These are phyloP conservation scores for Drosophila obscura DNA, from an alignment of 1,140 invertebrate genomes.

Conservation along the genomic window DNA sequence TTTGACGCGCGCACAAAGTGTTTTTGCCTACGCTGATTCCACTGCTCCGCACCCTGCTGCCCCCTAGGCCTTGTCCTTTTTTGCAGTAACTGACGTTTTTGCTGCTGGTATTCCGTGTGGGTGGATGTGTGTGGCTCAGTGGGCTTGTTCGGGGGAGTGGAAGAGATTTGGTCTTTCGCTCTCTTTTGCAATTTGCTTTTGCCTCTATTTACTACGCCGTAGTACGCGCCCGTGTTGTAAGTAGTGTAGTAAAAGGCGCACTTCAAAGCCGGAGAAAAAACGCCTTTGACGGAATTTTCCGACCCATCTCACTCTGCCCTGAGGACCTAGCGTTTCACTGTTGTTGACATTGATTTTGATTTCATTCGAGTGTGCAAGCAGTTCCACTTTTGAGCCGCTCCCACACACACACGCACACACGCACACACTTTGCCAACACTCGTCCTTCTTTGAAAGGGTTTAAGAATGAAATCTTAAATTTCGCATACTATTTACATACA, in stretches of 20 bases:
- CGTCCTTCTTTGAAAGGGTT: background rate
- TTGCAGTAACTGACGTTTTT: conserved; percentile 56
- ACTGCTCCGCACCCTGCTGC: background rate
- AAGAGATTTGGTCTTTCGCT: conserved; percentile 19
- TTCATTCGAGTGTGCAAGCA: conserved; percentile 49
- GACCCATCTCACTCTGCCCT: conserved; percentile 9
- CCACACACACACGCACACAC: conserved; percentile 22
- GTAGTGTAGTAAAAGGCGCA: conserved; percentile 50
- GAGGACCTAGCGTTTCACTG: conserved; percentile 52
- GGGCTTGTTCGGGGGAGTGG: no score
- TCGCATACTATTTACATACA: no score
- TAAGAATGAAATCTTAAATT: no score
- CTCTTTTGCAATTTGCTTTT: conserved; percentile 49
- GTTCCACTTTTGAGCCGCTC: conserved; percentile 10
- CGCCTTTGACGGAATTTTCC: conserved; percentile 49
- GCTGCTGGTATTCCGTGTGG: conserved; percentile 36
- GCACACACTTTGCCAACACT: conserved; percentile 13
- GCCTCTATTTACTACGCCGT: conserved; percentile 62
- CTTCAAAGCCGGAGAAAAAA: conserved; percentile 44
- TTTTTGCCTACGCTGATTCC: conserved; percentile 49
- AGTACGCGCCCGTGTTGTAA: conserved; percentile 51
- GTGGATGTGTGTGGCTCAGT: conserved; percentile 8
- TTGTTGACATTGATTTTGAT: conserved; percentile 67
- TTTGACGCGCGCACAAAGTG: conserved; percentile 63
- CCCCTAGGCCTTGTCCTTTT: conserved; percentile 48